Evolutionary conservation across 2,797 vertebrate species (phyloP), one percentile per base, ranked within the genome.

Genomic region (Octomys mimax): DNA sequence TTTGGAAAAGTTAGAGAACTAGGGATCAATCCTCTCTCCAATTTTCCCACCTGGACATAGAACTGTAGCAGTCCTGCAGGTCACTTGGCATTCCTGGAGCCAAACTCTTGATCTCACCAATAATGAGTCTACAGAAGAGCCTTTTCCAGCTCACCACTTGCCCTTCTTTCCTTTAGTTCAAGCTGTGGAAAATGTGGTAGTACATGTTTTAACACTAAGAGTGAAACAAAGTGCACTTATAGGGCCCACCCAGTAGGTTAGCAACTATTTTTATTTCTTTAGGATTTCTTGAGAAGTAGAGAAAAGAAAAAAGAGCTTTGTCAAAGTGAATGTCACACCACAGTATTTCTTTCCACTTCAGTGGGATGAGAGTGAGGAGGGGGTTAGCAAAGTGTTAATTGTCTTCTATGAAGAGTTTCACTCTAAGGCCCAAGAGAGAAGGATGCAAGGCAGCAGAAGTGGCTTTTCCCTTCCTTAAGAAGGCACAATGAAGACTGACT

Each of bases 231-330:
- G 92, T 10, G 77, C 87, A 22, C n/a, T 0, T 0, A 89, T 36
- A 89, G 22, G 90, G 95, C 66, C 59, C 84, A 94, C 13, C 90
- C 46, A 10, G 97, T 97, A 98, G 77, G 97, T 98, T 98, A 98
- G 98, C 98, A 98, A 98, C 98, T 97, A 96, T 73, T 98, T 97
- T 97, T 94, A 86, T 96, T 97, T 96, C 96, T 96, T 94, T 96
- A 21, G 28, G 57, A 49, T 96, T 83, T 86, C 88, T 87, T 46
- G 91, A 90, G 83, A 96, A 94, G 88, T 64, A 97, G 71, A 52
- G 6, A 95, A 92, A 93, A 92, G 57, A 89, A 92, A 94, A 75
- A 95, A 96, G 39, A 97, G 96, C 94, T 95, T 31, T 85, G 94
- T 97, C 95, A 98, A 98, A 97, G 88, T 89, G 95, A 98, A 92